phyloP scores from a whole-genome alignment of 1,140 invertebrate genomes.

The Hycleus phaleratus region DNA sequence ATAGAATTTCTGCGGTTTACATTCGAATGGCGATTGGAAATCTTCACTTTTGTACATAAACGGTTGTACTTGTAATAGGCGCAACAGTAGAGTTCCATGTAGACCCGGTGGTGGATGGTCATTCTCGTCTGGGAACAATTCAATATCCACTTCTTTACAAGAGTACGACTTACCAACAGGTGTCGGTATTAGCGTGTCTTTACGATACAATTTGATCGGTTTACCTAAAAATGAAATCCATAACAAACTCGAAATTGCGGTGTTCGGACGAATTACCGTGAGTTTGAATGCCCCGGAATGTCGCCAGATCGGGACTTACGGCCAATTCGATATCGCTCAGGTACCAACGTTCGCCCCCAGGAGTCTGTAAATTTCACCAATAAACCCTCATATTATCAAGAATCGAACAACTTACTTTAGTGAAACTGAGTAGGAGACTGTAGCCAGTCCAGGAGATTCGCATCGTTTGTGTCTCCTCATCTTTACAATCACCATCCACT shows the following conservation, averaged over 20 bases:
- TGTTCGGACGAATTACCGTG: constrained; percentile 47
- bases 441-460: constrained; percentile 65
- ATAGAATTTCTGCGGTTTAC: constrained; percentile 41
- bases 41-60: constrained; percentile 57
- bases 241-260: constrained; percentile 43
- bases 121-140: constrained; percentile 41
- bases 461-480: constrained; percentile 59
- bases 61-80: constrained; percentile 44
- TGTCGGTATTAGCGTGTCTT: constrained; percentile 66
- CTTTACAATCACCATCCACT: constrained; percentile 50
- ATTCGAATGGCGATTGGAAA: constrained; percentile 52
- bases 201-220: constrained; percentile 49
- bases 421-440: constrained; percentile 58
- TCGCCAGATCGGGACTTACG: constrained; percentile 44
- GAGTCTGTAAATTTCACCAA: constrained; percentile 50
- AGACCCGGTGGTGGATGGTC: constrained; percentile 37
- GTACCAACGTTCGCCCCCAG: constrained; percentile 79
- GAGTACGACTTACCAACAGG: constrained; percentile 76
- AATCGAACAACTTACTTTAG: constrained; percentile 48
- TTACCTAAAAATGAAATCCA: constrained; percentile 34
- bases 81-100: constrained; percentile 29
- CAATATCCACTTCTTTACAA: constrained; percentile 60
- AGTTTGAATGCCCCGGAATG: constrained; percentile 24
- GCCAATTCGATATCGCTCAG: constrained; percentile 62
- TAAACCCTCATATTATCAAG: not conserved